A percentile compares a stretch with the other conserved stretches of the same genome.
Evolutionary conservation across 2,113 vertebrate species (phyloP).

Genomic region (Notiomystis cincta): DNA sequence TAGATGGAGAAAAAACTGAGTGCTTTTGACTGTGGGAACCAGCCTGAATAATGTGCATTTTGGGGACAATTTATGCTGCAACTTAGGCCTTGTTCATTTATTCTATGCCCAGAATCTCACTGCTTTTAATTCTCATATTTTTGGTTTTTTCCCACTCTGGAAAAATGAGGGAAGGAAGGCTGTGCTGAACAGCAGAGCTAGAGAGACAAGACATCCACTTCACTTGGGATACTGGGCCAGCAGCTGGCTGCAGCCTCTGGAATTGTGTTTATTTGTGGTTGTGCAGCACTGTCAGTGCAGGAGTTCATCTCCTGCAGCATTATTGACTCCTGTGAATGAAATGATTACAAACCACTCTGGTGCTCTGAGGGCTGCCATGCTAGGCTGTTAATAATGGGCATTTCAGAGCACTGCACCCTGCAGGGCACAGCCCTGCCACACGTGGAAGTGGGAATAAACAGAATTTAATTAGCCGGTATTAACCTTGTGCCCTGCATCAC

Average conservation of each 20-base stretch:
- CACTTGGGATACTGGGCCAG: not conserved
- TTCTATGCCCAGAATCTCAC: not conserved
- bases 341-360: not conserved
- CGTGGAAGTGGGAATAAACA: not conserved
- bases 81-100: rapidly evolving
- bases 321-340: not conserved
- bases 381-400: not conserved
- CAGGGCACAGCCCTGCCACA: not conserved
- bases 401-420: not conserved
- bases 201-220: not conserved
- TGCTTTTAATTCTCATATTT: not conserved
- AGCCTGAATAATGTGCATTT: not conserved
- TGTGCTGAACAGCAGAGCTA: not conserved
- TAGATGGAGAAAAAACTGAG: not conserved
- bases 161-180: not conserved
- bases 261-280: not conserved
- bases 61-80: rapidly evolving
- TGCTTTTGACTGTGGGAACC: not conserved
- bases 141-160: not conserved
- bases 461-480: not conserved
- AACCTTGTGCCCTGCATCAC: not conserved
- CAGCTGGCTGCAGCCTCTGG: not conserved
- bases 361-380: not conserved
- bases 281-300: not conserved
- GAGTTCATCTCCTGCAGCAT: not conserved